A percentile compares a stretch with the other conserved stretches of the same genome.
phyloP scores from a whole-genome alignment of 2,888 invertebrate genomes.

The Drosophila testacea region DNA sequence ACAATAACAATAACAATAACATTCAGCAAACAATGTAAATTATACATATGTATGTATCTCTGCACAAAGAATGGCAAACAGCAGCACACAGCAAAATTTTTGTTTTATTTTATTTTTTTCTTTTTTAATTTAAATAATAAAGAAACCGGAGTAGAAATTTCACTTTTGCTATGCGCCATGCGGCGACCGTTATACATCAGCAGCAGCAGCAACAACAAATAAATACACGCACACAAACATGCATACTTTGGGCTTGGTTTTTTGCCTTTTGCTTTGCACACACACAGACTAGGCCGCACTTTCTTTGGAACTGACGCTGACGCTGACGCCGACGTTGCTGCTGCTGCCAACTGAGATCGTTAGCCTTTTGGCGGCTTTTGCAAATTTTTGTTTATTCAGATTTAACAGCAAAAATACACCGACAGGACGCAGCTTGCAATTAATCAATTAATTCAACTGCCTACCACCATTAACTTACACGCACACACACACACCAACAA shows the following conservation, averaged over 20 bases:
- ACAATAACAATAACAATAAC: slow-evolving; percentile 6
- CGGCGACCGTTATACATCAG: slow-evolving; percentile 48
- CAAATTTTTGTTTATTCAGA: slow-evolving; percentile 51
- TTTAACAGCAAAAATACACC: slow-evolving; percentile 12
- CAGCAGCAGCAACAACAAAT: slow-evolving; percentile 38
- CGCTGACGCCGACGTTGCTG: slow-evolving; percentile 32
- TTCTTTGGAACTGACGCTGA: slow-evolving; percentile 49
- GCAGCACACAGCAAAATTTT: slow-evolving; percentile 23
- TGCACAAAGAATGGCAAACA: slow-evolving; percentile 51
- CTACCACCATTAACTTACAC: slow-evolving; percentile 10
- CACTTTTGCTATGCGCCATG: slow-evolving; percentile 68
- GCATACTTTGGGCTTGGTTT: slow-evolving; percentile 43
- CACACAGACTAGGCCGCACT: slow-evolving; percentile 56
- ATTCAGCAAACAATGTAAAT: slow-evolving; percentile 20
- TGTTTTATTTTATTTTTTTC: slow-evolving; percentile 14
- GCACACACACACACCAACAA: slow-evolving; percentile 13
- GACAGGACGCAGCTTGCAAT: slow-evolving; percentile 36
- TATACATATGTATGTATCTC: slow-evolving; percentile 8
- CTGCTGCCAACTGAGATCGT: slow-evolving; percentile 26
- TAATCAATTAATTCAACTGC: slow-evolving; percentile 47
- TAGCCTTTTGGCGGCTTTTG: slow-evolving; percentile 71
- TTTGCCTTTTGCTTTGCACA: slow-evolving; percentile 51
- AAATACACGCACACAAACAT: slow-evolving; percentile 32
- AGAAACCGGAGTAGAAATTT: slow-evolving; percentile 61
- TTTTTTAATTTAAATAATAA: slow-evolving; percentile 62